Base-by-base conservation (phyloP, 1,140 invertebrate species). In the Brachionus asplanchnoidis region DNA sequence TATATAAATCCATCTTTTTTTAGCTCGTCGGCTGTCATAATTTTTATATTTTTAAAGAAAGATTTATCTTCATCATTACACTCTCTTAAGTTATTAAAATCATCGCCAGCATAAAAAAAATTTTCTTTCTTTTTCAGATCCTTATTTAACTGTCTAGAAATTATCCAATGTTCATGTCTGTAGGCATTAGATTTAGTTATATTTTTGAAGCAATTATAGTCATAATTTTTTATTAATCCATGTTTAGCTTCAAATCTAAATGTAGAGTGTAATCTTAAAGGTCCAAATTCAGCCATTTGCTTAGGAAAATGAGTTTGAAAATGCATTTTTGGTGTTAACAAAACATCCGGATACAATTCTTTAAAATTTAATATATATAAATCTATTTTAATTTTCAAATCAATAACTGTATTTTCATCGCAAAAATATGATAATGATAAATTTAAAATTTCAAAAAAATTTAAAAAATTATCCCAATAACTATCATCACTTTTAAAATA, bases 161-260 rank as follows among this genome's bases (percentile, higher is more conserved):
- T 32, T 28, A 68, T 68, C 65, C 65, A 68, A 68, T 28, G 28
- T 68, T 68, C 20, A 68, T 68, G 65, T 68, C 26, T 68, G 12
- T 68, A 26, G 28, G 65, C 20, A 28, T 36, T 32, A 28, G 65
- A 28, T 68, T 68, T 68, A 9, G 23, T 28, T 28, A 68, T 28
- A 32, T 68, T 68, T 32, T 68, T 68, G 28, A 68, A 68, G 26
- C 65, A 28, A 28, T 68, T 26, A 68, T 36, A 68, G 12, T 68
- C 26, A 68, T 68, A 28, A 32, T 32, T 32, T 68, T 68, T 68
- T 68, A 68, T 68, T 28, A 28, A 28, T 28, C 26, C 20, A 28
- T 68, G 17, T 68, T 68, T 68, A 28, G 65, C 65, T 32, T 68
- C 65, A 32, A 68, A 68, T 68, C 65, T 68, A 32, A 28, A 68